A percentile compares a stretch with the other conserved stretches of the same genome.
Evolutionary conservation across 2,113 vertebrate genomes (phyloP).

Genomic region (Pelecanoides urinatrix): DNA sequence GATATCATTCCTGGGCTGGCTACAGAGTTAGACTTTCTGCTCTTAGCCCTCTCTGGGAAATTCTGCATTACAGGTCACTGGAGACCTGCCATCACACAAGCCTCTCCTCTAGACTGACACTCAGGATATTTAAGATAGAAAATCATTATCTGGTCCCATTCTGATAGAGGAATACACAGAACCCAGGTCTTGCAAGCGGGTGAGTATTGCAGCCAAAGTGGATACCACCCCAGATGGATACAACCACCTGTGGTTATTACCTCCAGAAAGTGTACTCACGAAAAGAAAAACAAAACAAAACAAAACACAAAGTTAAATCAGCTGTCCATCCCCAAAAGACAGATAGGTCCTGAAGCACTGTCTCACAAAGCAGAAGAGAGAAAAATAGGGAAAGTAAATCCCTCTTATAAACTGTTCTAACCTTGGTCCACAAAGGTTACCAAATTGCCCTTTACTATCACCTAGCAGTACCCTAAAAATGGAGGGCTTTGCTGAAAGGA

Average conservation of each 20-base stretch:
- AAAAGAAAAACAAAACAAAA: background rate
- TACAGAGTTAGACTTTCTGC: background rate
- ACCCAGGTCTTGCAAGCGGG: background rate
- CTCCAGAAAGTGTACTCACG: background rate
- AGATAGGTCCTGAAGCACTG: background rate
- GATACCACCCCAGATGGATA: background rate
- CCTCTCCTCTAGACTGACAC: background rate
- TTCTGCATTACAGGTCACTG: background rate
- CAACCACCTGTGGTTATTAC: background rate
- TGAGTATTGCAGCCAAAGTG: background rate
- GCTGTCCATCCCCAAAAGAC: background rate
- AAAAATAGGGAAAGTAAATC: background rate
- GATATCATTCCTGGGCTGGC: background rate
- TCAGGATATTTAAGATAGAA: background rate
- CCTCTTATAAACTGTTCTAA: background rate
- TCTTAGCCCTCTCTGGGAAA: background rate
- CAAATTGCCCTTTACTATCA: background rate
- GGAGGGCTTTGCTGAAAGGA: background rate
- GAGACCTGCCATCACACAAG: background rate
- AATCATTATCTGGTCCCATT: background rate
- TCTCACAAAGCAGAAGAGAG: background rate
- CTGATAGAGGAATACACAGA: background rate
- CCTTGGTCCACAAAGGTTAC: background rate
- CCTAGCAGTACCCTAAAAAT: background rate
- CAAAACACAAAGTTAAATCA: background rate